phyloP scores from a whole-genome alignment of 2,888 invertebrate genomes.

The Caenorhabditis angaria region DNA sequence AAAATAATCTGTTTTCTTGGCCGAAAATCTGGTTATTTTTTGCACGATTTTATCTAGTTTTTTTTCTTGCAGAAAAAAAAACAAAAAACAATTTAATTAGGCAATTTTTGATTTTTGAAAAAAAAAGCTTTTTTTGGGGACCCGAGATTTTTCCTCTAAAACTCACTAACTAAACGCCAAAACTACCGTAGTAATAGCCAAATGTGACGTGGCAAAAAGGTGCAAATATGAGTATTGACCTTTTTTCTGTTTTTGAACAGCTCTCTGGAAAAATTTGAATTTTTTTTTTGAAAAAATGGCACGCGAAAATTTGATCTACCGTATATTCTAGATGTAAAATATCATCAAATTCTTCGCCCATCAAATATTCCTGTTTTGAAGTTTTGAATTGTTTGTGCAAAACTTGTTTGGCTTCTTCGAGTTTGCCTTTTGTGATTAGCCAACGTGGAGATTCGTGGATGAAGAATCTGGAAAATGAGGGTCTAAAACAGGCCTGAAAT shows the following conservation, averaged over 20 bases:
- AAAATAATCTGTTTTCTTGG: too few relatives aligned
- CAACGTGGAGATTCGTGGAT: conserved; percentile 55
- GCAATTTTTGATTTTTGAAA: not conserved
- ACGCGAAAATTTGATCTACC: conserved; percentile 17
- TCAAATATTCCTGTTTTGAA: conserved; percentile 39
- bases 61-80: not conserved
- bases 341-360: conserved; percentile 46
- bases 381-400: conserved; percentile 35
- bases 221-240: conserved; percentile 50
- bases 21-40: conserved; percentile 3
- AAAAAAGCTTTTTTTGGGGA: too few relatives aligned
- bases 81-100: not conserved
- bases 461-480: conserved; percentile 37
- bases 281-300: not conserved
- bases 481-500: too few relatives aligned
- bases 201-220: conserved; percentile 35
- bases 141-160: not conserved
- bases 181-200: conserved; percentile 37
- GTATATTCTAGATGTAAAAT: conserved; percentile 40
- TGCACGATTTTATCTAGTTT: not conserved
- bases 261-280: not conserved
- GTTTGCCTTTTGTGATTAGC: conserved; percentile 50
- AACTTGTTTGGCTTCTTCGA: conserved; percentile 59
- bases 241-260: conserved; percentile 6
- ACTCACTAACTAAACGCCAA: conserved; percentile 52